Evolutionary conservation across 2,797 vertebrate genomes (phyloP).

Genomic region (Phrynocephalus forsythii): DNA sequence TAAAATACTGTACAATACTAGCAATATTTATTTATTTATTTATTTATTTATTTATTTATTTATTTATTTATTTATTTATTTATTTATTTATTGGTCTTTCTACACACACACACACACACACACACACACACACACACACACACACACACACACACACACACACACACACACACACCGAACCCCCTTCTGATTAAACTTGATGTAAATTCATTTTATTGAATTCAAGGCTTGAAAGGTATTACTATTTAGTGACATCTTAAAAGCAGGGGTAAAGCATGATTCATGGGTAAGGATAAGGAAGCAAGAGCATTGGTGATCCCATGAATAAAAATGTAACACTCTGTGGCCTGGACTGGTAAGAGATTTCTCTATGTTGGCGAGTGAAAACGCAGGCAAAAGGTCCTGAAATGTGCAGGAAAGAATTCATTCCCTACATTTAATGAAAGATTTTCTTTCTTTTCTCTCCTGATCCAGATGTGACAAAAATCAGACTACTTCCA

Average conservation of each 20-base stretch:
- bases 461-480: conserved; percentile 8
- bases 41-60: too few species aligned
- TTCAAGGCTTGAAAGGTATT: neutral
- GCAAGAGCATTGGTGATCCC: rapidly evolving
- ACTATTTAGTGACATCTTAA: neutral
- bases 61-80: too few species aligned
- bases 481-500: conserved; percentile 30
- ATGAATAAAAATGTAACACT: rapidly evolving
- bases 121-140: too few species aligned
- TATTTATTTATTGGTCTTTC: too few species aligned
- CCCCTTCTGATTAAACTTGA: conserved; percentile 25
- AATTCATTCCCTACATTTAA: conserved; percentile 1
- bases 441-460: neutral
- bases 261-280: neutral
- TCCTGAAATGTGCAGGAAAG: rapidly evolving
- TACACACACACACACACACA: too few species aligned
- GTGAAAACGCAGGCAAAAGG: rapidly evolving
- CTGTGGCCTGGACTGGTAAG: neutral
- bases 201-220: neutral
- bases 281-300: conserved; percentile 22
- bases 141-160: too few species aligned
- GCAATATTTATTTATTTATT: too few species aligned
- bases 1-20: neutral
- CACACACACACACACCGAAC: neutral
- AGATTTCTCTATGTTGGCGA: neutral